Base-by-base conservation (phyloP, 1,140 invertebrate genomes). In the Araneus ventricosus region DNA sequence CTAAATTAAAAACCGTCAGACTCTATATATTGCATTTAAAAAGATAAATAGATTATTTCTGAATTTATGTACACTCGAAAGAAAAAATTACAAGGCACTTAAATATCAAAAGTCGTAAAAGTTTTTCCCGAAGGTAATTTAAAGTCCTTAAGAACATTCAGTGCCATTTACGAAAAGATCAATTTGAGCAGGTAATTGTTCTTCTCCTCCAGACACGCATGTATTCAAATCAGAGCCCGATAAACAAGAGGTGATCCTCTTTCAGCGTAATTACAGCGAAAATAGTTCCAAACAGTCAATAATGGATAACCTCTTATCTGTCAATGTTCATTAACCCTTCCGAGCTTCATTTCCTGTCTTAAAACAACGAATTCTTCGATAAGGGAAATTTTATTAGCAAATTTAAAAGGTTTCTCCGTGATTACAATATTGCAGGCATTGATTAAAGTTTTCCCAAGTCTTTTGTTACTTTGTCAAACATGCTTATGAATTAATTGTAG, bases 291-390 rank as follows among this genome's bases (percentile, higher is more conserved):
- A 75, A 34, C 67, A 20, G 14, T 75, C 67, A 75, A 30, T 75
- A 75, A 75, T 75, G 67, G 67, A 75, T 75, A 75, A 37, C 67
- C 67, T 34, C 67, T 75, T 34, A 17, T 30, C 30, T 75, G 67
- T 75, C 67, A 75, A 75, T 75, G 67, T 75, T 75, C 34, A 75
- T 75, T 75, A 75, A 75, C 30, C 30, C 67, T 34, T 75, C 30
- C 30, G 30, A 17, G 3, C 67, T 75, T 75, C 67, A 34, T 37
- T 75, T 75, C 67, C 14, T 75, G 14, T 34, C 30, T 34, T 34
- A 75, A 27, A 10, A 75, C 17, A 34, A 34, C 14, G 30, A 20
- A 30, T 34, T 14, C 17, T 4, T 14, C 3, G 30, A 34, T 75
- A 34, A 30, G 27, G 30, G 34, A 20, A 4, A 75, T 22, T 75